Percentiles rank a stretch among this genome's conserved stretches.
Evolutionary conservation across 1,140 invertebrate species (phyloP).

Genomic region (Listronotus bonariensis): DNA sequence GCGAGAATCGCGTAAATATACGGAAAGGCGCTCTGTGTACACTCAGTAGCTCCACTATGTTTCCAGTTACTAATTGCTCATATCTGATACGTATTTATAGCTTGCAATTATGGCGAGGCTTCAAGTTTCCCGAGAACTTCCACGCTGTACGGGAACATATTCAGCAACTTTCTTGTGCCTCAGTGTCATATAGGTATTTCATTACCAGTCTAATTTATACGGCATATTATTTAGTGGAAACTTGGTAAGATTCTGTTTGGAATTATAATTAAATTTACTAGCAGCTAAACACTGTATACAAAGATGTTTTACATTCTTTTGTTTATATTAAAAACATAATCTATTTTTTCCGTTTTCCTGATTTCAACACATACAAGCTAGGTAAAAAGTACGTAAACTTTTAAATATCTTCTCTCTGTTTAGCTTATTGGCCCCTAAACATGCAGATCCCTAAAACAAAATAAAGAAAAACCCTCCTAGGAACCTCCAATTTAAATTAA

Average conservation of each 20-base stretch:
- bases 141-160: conserved; percentile 46
- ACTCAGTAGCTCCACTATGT: conserved; percentile 31
- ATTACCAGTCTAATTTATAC: conserved; percentile 50
- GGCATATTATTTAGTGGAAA: conserved; percentile 48
- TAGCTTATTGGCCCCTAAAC: no score
- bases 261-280: no score
- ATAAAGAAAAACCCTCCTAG: no score
- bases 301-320: no score
- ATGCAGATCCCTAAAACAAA: no score
- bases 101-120: conserved; percentile 47
- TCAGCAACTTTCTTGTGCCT: conserved; percentile 48
- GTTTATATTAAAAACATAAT: no score
- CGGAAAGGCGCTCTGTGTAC: conserved; percentile 36
- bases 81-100: conserved; percentile 53
- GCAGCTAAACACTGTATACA: no score
- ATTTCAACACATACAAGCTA: no score
- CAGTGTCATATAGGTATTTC: conserved; percentile 53
- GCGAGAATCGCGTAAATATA: conserved; percentile 12
- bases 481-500: no score
- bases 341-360: no score
- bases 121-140: conserved; percentile 49
- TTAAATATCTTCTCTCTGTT: no score
- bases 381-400: no score
- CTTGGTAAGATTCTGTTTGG: conserved; percentile 41
- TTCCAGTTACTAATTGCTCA: conserved; percentile 49